These are phyloP conservation scores for Anastrepha ludens DNA, from an alignment of 1,140 invertebrate genomes.

Conservation along the genomic window DNA sequence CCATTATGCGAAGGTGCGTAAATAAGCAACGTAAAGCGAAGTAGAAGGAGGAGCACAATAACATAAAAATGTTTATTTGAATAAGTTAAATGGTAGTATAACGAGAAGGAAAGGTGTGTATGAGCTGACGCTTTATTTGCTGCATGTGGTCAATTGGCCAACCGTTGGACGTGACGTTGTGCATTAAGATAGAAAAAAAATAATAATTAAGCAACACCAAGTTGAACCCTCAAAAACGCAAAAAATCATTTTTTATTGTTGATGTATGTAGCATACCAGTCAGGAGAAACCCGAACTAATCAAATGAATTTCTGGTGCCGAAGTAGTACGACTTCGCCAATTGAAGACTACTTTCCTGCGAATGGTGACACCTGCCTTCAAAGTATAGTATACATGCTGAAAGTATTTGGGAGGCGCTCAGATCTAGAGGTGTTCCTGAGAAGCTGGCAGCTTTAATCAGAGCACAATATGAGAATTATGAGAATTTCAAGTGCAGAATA, in stretches of 20 bases:
- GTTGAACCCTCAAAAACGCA: neutral
- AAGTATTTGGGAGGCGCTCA: too few species aligned
- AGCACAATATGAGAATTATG: too few species aligned
- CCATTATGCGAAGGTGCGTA: conserved; percentile 30
- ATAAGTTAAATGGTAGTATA: conserved; percentile 37
- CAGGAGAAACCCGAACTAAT: too few species aligned
- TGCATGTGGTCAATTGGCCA: conserved; percentile 37
- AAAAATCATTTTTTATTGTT: neutral
- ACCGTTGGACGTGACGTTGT: conserved; percentile 13
- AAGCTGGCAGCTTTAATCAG: too few species aligned
- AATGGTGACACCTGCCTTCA: too few species aligned
- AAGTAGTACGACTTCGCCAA: too few species aligned
- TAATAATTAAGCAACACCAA: neutral
- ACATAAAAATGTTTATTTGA: conserved; percentile 32
- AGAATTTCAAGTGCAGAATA: too few species aligned
- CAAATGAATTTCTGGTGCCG: too few species aligned
- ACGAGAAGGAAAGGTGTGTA: conserved; percentile 25
- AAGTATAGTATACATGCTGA: too few species aligned
- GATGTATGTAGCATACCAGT: neutral
- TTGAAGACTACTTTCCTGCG: too few species aligned
- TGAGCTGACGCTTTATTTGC: conserved; percentile 22
- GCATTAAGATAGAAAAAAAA: neutral
- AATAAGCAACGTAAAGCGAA: neutral
- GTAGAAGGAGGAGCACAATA: neutral
- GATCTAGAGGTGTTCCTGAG: too few species aligned